These are phyloP conservation scores for Diachrysia chrysitis DNA, from an alignment of 2,888 invertebrate genomes.

Conservation along the genomic window DNA sequence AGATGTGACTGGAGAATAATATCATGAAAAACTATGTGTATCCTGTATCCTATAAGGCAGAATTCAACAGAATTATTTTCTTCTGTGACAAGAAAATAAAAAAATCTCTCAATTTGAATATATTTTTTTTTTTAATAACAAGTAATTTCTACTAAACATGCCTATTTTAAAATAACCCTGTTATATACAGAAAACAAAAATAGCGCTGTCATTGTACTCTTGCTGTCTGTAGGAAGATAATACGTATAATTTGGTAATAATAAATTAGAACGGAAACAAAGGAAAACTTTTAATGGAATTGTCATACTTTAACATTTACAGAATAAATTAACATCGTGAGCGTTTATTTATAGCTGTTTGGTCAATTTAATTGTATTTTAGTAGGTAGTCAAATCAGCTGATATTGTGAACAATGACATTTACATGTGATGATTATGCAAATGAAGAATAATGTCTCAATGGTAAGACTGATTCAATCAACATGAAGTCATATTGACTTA, in stretches of 20 bases:
- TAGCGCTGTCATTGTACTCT: too few relatives aligned
- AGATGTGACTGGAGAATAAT: too few relatives aligned
- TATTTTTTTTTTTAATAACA: too few relatives aligned
- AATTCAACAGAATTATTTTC: too few relatives aligned
- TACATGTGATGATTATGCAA: constrained; percentile 30
- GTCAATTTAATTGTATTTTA: constrained; percentile 37
- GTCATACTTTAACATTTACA: neutral
- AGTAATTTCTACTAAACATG: too few relatives aligned
- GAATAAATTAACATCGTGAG: neutral
- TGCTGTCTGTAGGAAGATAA: neutral
- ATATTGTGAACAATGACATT: constrained; percentile 46
- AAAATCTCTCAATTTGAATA: too few relatives aligned
- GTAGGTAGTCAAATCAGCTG: constrained; percentile 22
- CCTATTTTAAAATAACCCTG: too few relatives aligned
- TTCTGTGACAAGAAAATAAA: too few relatives aligned
- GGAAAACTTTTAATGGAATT: neutral
- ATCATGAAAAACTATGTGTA: too few relatives aligned
- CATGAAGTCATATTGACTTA: constrained; percentile 18
- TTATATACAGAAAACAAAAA: too few relatives aligned
- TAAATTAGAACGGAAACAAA: neutral
- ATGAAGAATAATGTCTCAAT: constrained; percentile 42
- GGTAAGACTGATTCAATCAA: constrained; percentile 36
- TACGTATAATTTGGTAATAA: neutral
- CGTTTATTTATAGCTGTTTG: constrained; percentile 22
- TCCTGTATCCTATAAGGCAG: too few relatives aligned